These are phyloP conservation scores for Leucosticte australis DNA, from an alignment of 2,113 vertebrate species.

Conservation along the genomic window DNA sequence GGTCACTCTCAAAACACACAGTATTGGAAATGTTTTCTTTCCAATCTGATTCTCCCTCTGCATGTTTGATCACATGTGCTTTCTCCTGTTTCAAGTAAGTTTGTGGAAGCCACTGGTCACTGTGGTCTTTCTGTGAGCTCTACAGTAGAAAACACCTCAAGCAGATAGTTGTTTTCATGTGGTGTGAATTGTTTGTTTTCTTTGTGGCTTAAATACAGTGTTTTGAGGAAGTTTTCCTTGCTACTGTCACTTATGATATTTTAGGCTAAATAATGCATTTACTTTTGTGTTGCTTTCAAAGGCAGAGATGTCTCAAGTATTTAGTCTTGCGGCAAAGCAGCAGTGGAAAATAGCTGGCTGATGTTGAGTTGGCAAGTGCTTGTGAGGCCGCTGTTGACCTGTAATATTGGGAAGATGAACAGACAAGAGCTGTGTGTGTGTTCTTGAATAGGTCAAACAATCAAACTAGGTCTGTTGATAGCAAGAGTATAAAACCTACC, in stretches of 20 bases:
- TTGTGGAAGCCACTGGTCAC: neutral
- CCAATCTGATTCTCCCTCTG: neutral
- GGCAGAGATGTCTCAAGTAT: neutral
- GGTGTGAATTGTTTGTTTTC: neutral
- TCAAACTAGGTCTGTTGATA: neutral
- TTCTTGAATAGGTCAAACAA: neutral
- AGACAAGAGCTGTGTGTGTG: neutral
- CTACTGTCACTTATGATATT: neutral
- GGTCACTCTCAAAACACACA: neutral
- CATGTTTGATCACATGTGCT: neutral
- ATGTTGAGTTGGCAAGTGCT: neutral
- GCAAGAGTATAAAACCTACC: neutral
- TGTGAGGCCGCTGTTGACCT: neutral
- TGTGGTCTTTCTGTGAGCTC: neutral
- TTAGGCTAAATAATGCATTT: neutral
- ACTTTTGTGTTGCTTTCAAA: neutral
- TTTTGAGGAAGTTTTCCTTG: neutral
- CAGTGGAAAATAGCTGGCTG: neutral
- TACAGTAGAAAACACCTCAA: neutral
- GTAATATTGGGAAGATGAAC: neutral
- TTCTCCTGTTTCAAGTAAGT: neutral
- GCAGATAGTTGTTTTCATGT: neutral
- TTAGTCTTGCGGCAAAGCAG: neutral
- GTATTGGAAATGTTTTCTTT: neutral
- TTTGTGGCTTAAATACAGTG: neutral